A percentile compares a stretch with the other conserved stretches of the same genome.
Evolutionary conservation across 2,888 invertebrate species (phyloP).

Genomic region (Anorthoa munda): DNA sequence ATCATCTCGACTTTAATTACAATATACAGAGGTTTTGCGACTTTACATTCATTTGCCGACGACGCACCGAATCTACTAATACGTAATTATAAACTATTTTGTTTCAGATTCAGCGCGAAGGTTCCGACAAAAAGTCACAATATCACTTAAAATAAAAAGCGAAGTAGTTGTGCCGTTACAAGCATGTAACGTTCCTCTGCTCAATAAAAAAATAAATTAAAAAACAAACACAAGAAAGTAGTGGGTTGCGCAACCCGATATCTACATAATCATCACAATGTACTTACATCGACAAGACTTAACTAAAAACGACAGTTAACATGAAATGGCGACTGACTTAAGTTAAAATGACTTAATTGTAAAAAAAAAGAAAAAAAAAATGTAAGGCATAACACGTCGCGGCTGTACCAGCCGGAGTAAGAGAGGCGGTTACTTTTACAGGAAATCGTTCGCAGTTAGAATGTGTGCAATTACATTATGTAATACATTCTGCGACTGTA

Average conservation of each 20-base stretch:
- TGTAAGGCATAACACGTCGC: conserved; percentile 75
- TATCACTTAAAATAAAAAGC: conserved; percentile 64
- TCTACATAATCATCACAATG: conserved; percentile 75
- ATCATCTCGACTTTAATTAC: conserved; percentile 70
- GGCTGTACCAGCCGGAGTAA: conserved; percentile 49
- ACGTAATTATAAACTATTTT: conserved; percentile 57
- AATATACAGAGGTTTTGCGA: conserved; percentile 64
- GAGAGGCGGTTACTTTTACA: conserved; percentile 65
- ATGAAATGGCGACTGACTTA: conserved; percentile 90
- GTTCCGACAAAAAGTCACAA: conserved; percentile 37
- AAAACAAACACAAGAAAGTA: conserved; percentile 65
- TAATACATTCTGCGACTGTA: conserved; percentile 67
- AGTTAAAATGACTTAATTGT: conserved; percentile 80
- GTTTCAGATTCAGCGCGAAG: conserved; percentile 52
- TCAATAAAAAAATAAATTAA: conserved; percentile 67
- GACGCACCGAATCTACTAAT: conserved; percentile 56
- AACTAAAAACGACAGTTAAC: conserved; percentile 78
- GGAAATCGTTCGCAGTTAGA: conserved; percentile 66
- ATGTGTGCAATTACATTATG: conserved; percentile 66
- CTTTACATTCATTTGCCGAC: conserved; percentile 44
- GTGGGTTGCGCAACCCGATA: conserved; percentile 71
- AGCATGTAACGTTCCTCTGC: conserved; percentile 67
- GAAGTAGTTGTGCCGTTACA: conserved; percentile 70
- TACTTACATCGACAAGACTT: conserved; percentile 71
- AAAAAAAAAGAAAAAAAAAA: conserved; percentile 71